A percentile compares a stretch with the other conserved stretches of the same genome.
Conservation (phyloP, 2,797 vertebrate genomes). For the Chaetophractus vellerosus region DNA sequence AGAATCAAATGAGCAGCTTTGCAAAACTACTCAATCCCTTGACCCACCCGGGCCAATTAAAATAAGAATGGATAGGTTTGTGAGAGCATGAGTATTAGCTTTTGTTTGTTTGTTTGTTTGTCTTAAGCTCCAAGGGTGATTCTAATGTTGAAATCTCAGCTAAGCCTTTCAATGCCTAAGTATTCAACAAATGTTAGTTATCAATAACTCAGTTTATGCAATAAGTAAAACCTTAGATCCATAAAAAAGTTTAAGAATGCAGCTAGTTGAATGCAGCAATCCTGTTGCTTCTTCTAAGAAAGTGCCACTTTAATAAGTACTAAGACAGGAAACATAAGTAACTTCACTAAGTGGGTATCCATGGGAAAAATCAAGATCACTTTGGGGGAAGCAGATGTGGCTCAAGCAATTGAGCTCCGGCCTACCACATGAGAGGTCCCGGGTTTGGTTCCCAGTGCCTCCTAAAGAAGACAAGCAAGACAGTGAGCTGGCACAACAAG, state of each 20-base stretch:
- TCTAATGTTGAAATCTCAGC: conserved; percentile 25
- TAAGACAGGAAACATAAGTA: not conserved
- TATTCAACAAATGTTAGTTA: conserved; percentile 14
- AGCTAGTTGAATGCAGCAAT: conserved; percentile 25
- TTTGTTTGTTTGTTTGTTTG: not conserved
- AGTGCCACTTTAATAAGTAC: not conserved
- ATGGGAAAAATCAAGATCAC: not conserved
- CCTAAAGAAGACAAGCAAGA: too few species aligned
- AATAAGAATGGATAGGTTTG: not conserved
- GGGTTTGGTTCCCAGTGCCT: too few species aligned
- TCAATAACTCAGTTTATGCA: conserved; percentile 34
- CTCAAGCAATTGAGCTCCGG: too few species aligned
- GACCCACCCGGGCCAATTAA: not conserved
- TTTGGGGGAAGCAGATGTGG: not conserved
- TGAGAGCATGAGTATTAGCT: not conserved
- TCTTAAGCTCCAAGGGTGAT: not conserved
- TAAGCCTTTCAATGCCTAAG: not conserved
- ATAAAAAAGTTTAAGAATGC: conserved; percentile 57
- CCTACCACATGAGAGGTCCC: too few species aligned
- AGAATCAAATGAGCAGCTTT: not conserved
- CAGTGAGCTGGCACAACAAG: too few species aligned
- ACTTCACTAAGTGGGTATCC: not conserved
- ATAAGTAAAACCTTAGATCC: conserved; percentile 31
- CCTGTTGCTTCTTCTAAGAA: not conserved
- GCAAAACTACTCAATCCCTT: not conserved